Conservation (phyloP, 2,888 invertebrate genomes). For the Lithophane semibrunnea region DNA sequence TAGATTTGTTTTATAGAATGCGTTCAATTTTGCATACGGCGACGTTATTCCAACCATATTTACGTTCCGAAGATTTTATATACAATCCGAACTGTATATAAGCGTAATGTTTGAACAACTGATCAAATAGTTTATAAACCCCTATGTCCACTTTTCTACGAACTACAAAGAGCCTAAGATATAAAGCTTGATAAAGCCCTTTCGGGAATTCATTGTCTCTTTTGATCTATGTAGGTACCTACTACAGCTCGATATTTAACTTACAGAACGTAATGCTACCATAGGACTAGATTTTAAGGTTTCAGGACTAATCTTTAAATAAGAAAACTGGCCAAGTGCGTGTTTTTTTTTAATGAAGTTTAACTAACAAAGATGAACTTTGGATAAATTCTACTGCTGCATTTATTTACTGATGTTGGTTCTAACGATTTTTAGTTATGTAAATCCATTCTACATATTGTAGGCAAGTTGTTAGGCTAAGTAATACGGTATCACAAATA, state of each 20-base stretch:
- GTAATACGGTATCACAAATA: not conserved
- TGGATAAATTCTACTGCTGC: too few relatives aligned
- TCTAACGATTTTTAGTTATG: not conserved
- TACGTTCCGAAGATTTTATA: not conserved
- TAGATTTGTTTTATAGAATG: not conserved
- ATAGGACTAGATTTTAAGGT: not conserved
- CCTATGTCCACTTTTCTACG: not conserved
- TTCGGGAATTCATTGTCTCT: constrained; percentile 11
- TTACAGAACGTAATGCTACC: not conserved
- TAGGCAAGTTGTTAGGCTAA: not conserved
- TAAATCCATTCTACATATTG: not conserved
- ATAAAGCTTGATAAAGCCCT: constrained; percentile 21
- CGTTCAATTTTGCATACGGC: not conserved
- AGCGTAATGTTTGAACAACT: not conserved
- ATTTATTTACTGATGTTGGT: not conserved
- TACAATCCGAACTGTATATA: not conserved
- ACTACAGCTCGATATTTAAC: constrained; percentile 10
- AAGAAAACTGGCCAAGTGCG: too few relatives aligned
- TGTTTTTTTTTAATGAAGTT: not conserved
- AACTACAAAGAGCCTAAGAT: constrained; percentile 26
- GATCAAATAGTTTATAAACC: not conserved
- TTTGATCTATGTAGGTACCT: constrained; percentile 7
- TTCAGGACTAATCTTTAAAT: not conserved
- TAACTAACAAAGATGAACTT: not conserved
- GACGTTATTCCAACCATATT: not conserved